These are phyloP conservation scores for Gryon sp. DNA, from an alignment of 1,140 invertebrate genomes.

Conservation along the genomic window DNA sequence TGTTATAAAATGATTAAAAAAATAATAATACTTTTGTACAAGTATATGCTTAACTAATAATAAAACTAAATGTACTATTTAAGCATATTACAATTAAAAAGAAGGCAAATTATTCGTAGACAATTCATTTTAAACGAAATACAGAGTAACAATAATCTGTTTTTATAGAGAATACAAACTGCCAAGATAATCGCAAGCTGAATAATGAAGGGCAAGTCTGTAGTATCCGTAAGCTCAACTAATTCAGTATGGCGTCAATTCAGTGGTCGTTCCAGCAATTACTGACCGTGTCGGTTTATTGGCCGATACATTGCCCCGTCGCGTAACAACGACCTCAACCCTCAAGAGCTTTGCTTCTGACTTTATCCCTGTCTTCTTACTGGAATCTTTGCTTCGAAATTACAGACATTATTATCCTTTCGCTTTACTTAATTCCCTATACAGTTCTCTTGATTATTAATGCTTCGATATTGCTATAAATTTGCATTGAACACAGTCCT, in stretches of 20 bases:
- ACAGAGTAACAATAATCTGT: neutral
- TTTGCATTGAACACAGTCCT: too few relatives aligned
- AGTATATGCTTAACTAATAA: too few relatives aligned
- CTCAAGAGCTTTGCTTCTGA: slow-evolving; percentile 55
- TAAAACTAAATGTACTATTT: too few relatives aligned
- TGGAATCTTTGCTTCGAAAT: slow-evolving; percentile 60
- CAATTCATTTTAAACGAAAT: slow-evolving; percentile 43
- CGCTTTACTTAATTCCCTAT: slow-evolving; percentile 10
- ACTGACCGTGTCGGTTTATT: slow-evolving; percentile 77
- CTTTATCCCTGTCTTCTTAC: slow-evolving; percentile 59
- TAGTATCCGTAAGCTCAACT: slow-evolving; percentile 58
- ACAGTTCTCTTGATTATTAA: slow-evolving; percentile 17
- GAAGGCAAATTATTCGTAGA: too few relatives aligned
- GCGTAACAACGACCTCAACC: slow-evolving; percentile 65
- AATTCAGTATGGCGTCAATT: slow-evolving; percentile 71
- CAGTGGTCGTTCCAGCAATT: slow-evolving; percentile 74
- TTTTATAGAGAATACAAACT: slow-evolving; percentile 49
- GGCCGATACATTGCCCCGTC: slow-evolving; percentile 74
- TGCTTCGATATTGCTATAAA: too few relatives aligned
- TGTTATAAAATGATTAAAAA: too few relatives aligned
- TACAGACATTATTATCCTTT: slow-evolving; percentile 7
- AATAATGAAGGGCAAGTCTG: slow-evolving; percentile 59
- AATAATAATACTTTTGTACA: too few relatives aligned
- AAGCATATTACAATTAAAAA: too few relatives aligned
- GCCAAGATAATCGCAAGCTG: slow-evolving; percentile 55